Percentiles rank a stretch among this genome's conserved stretches.
phyloP scores from a whole-genome alignment of 1,140 invertebrate species.

The Drosophila sechellia region DNA sequence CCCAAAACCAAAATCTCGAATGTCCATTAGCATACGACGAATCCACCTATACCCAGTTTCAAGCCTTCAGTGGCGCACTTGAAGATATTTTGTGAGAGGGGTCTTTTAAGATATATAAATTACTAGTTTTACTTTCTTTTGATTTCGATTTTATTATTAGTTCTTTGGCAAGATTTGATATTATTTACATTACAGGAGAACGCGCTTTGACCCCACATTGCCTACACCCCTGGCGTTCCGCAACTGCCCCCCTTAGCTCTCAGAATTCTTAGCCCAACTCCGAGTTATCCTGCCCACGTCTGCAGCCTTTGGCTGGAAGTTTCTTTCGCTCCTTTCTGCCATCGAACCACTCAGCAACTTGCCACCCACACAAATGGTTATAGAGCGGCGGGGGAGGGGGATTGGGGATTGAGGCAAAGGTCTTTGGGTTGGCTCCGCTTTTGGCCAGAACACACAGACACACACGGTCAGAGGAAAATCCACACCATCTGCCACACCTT shows the following conservation, averaged over 20 bases:
- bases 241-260: not conserved
- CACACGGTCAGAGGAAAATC: slow-evolving; percentile 60
- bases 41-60: slow-evolving; percentile 40
- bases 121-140: not conserved
- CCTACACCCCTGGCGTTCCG: not conserved
- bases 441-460: slow-evolving; percentile 34
- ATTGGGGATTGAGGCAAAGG: not conserved
- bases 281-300: slow-evolving; percentile 39
- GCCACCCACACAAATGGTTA: slow-evolving; percentile 29
- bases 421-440: slow-evolving; percentile 13
- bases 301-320: slow-evolving; percentile 40
- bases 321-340: slow-evolving; percentile 31
- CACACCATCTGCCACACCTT: slow-evolving; percentile 79
- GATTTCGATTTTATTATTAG: not conserved
- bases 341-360: slow-evolving; percentile 33
- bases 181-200: not conserved
- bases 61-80: not conserved
- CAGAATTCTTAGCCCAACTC: not conserved
- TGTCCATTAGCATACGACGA: slow-evolving; percentile 81
- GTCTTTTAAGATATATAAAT: not conserved
- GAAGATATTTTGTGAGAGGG: not conserved
- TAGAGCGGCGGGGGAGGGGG: not conserved
- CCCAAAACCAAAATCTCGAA: slow-evolving; percentile 82
- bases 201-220: not conserved
- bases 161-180: too few species aligned